These are phyloP conservation scores for Colletes gigas DNA, from an alignment of 1,140 invertebrate species.

Conservation along the genomic window DNA sequence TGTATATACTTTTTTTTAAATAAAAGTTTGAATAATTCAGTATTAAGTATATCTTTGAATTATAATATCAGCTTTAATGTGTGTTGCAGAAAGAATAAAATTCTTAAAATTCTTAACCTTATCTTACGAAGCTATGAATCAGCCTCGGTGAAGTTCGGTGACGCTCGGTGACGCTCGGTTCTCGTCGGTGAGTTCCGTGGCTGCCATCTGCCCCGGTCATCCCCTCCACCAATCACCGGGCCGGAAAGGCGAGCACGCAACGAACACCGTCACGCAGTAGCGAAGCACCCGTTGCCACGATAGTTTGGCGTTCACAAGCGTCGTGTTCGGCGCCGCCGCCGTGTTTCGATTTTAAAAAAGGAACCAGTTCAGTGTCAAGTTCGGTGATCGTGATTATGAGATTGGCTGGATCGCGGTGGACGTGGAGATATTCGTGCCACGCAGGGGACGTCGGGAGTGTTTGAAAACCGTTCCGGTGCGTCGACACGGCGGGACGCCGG, in stretches of 20 bases:
- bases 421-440: constrained; percentile 23
- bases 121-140: constrained; percentile 44
- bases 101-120: background rate
- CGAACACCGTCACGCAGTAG: constrained; percentile 68
- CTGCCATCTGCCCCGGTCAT: constrained; percentile 55
- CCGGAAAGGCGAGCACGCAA: constrained; percentile 64
- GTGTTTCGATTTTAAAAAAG: constrained; percentile 32
- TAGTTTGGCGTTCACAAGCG: constrained; percentile 55
- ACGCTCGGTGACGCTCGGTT: constrained; percentile 41
- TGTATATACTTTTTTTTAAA: background rate
- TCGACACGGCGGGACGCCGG: constrained; percentile 65
- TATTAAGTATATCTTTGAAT: background rate
- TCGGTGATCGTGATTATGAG: constrained; percentile 38
- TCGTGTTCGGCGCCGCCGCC: constrained; percentile 37
- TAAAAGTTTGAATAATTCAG: background rate
- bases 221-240: constrained; percentile 52
- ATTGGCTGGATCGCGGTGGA: constrained; percentile 14
- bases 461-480: constrained; percentile 26
- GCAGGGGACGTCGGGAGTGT: constrained; percentile 20
- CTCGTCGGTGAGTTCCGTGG: constrained; percentile 62
- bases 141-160: constrained; percentile 39
- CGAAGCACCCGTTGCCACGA: constrained; percentile 73
- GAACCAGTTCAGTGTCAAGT: background rate
- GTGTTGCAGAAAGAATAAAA: background rate
- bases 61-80: no score